Percentiles rank a stretch among this genome's conserved stretches.
Evolutionary conservation across 2,888 invertebrate species (phyloP).

Genomic region (Ectobius pallidus): DNA sequence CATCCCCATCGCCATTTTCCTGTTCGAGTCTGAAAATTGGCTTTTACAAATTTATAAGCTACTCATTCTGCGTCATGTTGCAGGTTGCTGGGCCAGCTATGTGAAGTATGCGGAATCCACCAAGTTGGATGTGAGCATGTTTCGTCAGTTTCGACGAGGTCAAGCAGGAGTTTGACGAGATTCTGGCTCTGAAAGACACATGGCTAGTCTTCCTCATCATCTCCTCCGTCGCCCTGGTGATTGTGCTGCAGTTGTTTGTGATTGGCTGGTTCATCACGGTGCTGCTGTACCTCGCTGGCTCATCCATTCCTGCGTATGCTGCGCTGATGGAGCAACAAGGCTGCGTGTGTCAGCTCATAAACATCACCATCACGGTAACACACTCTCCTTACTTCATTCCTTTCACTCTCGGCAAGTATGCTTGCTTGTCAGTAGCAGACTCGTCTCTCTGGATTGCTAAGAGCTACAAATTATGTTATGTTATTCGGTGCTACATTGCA

Average conservation of each 20-base stretch:
- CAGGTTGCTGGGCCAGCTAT: slow-evolving; percentile 61
- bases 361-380: too few species aligned
- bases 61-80: too few species aligned
- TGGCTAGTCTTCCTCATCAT: slow-evolving; percentile 75
- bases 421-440: too few species aligned
- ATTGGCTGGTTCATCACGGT: slow-evolving; percentile 74
- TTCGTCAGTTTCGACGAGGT: not conserved
- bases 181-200: slow-evolving; percentile 64
- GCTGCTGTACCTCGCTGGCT: slow-evolving; percentile 73
- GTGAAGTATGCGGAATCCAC: slow-evolving; percentile 58
- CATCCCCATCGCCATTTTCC: too few species aligned
- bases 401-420: too few species aligned
- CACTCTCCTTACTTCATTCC: too few species aligned
- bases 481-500: too few species aligned
- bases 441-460: too few species aligned
- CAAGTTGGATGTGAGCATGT: not conserved
- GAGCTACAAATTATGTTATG: too few species aligned
- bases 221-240: slow-evolving; percentile 64
- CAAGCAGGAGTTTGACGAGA: slow-evolving; percentile 57
- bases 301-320: slow-evolving; percentile 68
- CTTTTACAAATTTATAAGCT: too few species aligned
- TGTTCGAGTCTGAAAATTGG: too few species aligned
- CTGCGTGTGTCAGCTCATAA: not conserved
- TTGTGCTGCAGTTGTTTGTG: slow-evolving; percentile 75
- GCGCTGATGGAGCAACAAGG: slow-evolving; percentile 48